Evolutionary conservation across 2,888 invertebrate genomes (phyloP), one percentile per base, ranked within the genome.

Genomic region (Brachyptera putata): DNA sequence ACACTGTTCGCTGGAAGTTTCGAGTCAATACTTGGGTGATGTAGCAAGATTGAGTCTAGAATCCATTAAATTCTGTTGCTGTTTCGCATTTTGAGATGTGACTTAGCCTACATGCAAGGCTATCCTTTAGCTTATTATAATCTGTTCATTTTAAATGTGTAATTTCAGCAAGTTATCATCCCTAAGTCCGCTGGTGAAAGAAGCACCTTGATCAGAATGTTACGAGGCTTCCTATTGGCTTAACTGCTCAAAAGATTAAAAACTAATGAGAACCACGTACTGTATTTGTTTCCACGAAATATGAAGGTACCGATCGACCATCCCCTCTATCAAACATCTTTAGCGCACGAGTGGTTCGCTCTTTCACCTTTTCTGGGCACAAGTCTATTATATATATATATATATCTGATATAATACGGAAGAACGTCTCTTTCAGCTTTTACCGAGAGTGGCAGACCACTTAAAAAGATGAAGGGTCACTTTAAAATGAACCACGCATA

Each of bases 381-480:
- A n/a, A n/a, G n/a, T n/a, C n/a, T n/a, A n/a, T n/a, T n/a, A n/a
- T n/a, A n/a, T n/a, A n/a, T n/a, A n/a, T n/a, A n/a, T n/a, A n/a
- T n/a, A n/a, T n/a, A n/a, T n/a, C n/a, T n/a, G n/a, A n/a, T n/a
- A n/a, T n/a, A n/a, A n/a, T n/a, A n/a, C n/a, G n/a, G n/a, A n/a
- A n/a, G n/a, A 41, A 41, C 41, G 41, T 18, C 21, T 41, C 41
- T 41, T 41, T 41, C 18, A 9, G 41, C 41, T 41, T 41, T 41
- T 21, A 21, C 21, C 41, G 41, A 41, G 41, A 41, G 41, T 41
- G 41, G 41, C 41, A 41, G 41, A 21, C 41, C 41, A 41, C 41
- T 41, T 41, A 41, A 41, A 41, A 41, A 18, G 41, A 41, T 41
- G 41, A 14, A 41, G 41, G 41, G 41, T 41, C 41, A 41, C 41